A percentile compares a stretch with the other conserved stretches of the same genome.
These are phyloP conservation scores for Agraylea sexmaculata DNA, from an alignment of 1,140 invertebrate species.

Conservation along the genomic window DNA sequence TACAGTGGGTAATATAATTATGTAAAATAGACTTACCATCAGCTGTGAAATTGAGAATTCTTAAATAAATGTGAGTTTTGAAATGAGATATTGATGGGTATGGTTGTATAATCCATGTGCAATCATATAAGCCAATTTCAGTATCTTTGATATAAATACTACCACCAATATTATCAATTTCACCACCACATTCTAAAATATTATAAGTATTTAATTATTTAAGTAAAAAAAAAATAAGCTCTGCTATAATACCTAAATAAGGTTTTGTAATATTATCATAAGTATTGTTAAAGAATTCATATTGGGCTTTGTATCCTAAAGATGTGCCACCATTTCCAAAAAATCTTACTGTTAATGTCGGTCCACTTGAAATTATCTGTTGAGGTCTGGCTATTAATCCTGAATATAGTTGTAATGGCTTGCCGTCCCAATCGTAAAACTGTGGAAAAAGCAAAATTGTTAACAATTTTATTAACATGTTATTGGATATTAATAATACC, in stretches of 20 bases:
- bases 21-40: slow-evolving; percentile 39
- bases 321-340: slow-evolving; percentile 55
- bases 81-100: slow-evolving; percentile 44
- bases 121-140: slow-evolving; percentile 50
- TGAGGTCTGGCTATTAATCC: slow-evolving; percentile 51
- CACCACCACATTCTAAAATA: slow-evolving; percentile 50
- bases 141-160: slow-evolving; percentile 61
- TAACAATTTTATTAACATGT: slow-evolving; percentile 2
- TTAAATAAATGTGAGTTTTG: slow-evolving; percentile 54
- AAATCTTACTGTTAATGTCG: slow-evolving; percentile 48
- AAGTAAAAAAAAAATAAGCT: slow-evolving; percentile 3
- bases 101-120: slow-evolving; percentile 54
- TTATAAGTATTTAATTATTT: slow-evolving; percentile 6
- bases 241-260: slow-evolving; percentile 32
- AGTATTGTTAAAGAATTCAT: slow-evolving; percentile 43
- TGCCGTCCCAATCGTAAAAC: slow-evolving; percentile 56
- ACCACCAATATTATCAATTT: slow-evolving; percentile 54
- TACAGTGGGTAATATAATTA: not conserved
- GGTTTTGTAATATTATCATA: slow-evolving; percentile 37
- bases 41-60: slow-evolving; percentile 46
- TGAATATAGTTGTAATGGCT: slow-evolving; percentile 47
- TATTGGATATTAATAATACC: slow-evolving; percentile 28
- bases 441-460: slow-evolving; percentile 23
- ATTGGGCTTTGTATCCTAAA: slow-evolving; percentile 51
- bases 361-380: slow-evolving; percentile 46